A percentile compares a stretch with the other conserved stretches of the same genome.
phyloP scores from a whole-genome alignment of 2,113 vertebrate species.

The Acanthisitta chloris region DNA sequence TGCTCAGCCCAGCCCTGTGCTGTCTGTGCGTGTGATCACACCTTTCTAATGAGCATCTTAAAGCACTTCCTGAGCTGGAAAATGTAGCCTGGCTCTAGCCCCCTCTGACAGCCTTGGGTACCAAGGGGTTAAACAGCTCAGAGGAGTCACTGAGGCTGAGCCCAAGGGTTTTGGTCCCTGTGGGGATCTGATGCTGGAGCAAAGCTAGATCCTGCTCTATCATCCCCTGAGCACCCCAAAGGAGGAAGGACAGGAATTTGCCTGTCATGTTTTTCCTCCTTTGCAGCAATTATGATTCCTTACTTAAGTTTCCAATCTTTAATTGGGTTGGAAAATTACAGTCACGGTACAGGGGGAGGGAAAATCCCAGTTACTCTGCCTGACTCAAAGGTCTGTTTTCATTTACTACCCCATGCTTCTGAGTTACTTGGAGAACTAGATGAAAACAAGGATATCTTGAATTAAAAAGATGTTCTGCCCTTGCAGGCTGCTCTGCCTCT shows the following conservation, averaged over 20 bases:
- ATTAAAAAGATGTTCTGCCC: neutral
- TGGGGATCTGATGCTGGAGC: rapidly evolving
- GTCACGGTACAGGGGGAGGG: neutral
- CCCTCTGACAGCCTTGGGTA: neutral
- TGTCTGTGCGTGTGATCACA: neutral
- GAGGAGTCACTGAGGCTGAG: neutral
- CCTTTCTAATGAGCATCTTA: constrained; percentile 34
- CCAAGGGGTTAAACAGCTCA: neutral
- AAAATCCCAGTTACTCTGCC: neutral
- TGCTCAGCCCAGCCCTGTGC: neutral
- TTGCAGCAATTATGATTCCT: constrained; percentile 16
- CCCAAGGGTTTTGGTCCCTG: rapidly evolving
- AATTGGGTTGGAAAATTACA: constrained; percentile 56
- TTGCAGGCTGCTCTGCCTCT: neutral
- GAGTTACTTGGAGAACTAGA: constrained; percentile 10
- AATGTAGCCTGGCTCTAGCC: neutral
- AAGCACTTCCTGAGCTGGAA: neutral
- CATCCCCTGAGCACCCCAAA: neutral
- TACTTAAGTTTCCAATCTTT: constrained; percentile 45
- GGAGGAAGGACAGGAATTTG: constrained; percentile 11
- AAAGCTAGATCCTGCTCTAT: neutral
- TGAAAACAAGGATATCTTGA: neutral
- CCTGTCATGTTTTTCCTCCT: constrained; percentile 17
- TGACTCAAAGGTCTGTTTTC: constrained; percentile 52
- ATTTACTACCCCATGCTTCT: constrained; percentile 31